Conservation (phyloP, 23 tunicate genomes). For the Phallusia fumigata region DNA sequence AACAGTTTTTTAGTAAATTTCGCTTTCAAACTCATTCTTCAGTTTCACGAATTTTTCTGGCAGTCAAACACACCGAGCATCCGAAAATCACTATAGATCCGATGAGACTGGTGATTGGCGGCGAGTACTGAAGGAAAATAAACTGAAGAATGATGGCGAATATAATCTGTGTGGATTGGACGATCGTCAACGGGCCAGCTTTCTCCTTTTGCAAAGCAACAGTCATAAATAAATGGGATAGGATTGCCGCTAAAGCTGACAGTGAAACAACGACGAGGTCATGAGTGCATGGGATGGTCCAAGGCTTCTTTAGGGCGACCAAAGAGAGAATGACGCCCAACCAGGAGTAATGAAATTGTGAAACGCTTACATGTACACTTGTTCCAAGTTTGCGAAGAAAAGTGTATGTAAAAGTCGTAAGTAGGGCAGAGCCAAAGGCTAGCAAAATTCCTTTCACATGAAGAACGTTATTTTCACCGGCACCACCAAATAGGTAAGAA, state of each 20-base stretch:
- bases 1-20: too few species aligned
- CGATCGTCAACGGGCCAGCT: background rate
- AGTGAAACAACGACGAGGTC: background rate
- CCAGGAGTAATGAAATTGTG: background rate
- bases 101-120: background rate
- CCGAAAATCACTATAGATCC: background rate
- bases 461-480: background rate
- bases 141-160: background rate
- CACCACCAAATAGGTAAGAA: background rate
- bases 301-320: background rate
- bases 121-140: background rate
- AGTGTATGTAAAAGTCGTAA: background rate
- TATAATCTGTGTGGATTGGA: background rate
- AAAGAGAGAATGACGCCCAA: background rate
- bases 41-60: background rate
- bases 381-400: background rate
- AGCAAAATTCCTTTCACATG: background rate
- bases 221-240: conserved; percentile 5
- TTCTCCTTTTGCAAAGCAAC: background rate
- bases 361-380: background rate
- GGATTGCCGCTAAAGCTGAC: background rate
- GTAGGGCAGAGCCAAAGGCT: background rate
- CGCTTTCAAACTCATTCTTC: background rate
- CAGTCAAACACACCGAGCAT: background rate
- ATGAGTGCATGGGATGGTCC: background rate